Conservation (phyloP, 2,113 vertebrate species). For the Saccopteryx leptura region DNA sequence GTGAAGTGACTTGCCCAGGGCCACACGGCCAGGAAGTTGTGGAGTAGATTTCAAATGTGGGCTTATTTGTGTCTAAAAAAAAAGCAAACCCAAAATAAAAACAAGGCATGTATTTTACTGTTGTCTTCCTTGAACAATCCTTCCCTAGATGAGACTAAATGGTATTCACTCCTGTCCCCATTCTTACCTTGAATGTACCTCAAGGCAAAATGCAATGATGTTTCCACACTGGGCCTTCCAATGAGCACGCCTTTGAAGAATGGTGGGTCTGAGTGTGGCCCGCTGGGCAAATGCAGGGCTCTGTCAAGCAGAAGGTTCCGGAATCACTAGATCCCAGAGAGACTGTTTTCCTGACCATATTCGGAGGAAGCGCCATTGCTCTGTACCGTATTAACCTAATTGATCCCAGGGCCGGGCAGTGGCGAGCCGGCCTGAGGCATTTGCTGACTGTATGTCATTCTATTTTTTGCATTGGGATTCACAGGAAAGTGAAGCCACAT, state of each 20-base stretch:
- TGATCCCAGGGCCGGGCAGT: slow-evolving; percentile 77
- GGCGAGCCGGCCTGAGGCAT: slow-evolving; percentile 44
- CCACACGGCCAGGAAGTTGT: fast-evolving
- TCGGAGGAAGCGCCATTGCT: slow-evolving; percentile 63
- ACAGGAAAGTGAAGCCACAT: slow-evolving; percentile 77
- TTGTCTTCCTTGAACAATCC: fast-evolving
- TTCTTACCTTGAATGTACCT: not conserved
- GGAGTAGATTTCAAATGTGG: not conserved
- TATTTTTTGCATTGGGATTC: slow-evolving; percentile 79
- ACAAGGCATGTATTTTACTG: fast-evolving
- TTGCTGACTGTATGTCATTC: slow-evolving; percentile 71
- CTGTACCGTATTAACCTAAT: slow-evolving; percentile 59
- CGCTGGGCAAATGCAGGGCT: fast-evolving
- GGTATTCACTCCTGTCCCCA: not conserved
- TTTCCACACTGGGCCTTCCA: fast-evolving
- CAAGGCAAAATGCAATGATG: not conserved
- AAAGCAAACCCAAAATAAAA: too few relatives aligned
- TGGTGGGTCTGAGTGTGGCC: fast-evolving
- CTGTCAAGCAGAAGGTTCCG: not conserved
- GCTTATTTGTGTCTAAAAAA: too few relatives aligned
- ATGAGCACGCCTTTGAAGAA: fast-evolving
- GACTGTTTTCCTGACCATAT: slow-evolving; percentile 67
- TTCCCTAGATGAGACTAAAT: fast-evolving
- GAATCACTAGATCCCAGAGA: not conserved
- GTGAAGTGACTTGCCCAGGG: not conserved